Percentiles rank a stretch among this genome's conserved stretches.
Evolutionary conservation across 2,113 vertebrate genomes (phyloP).

Genomic region (Forbesichthys papilliferus): DNA sequence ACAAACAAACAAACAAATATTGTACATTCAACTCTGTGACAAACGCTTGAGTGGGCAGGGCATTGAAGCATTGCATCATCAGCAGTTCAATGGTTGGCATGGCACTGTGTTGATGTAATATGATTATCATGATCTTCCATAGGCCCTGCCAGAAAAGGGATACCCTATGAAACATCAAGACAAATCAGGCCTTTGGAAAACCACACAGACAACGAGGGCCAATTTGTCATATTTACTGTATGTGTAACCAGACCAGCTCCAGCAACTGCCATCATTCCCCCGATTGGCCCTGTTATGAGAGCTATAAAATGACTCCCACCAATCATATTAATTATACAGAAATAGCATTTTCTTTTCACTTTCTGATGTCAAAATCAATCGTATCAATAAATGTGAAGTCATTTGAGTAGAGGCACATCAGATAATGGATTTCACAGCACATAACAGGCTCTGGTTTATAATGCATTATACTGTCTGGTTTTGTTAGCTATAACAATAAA

Average conservation of each 20-base stretch:
- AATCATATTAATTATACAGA: conserved; percentile 37
- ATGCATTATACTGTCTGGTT: too few relatives aligned
- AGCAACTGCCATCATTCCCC: conserved; percentile 38
- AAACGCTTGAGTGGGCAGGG: conserved; percentile 50
- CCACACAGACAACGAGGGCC: conserved; percentile 41
- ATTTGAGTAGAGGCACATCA: conserved; percentile 29
- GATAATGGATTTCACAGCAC: conserved; percentile 7
- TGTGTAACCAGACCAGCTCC: conserved; percentile 45
- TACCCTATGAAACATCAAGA: conserved; percentile 69
- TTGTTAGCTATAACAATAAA: too few relatives aligned
- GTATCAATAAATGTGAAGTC: conserved; percentile 43
- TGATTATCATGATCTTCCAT: conserved; percentile 71
- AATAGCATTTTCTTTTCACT: conserved; percentile 35
- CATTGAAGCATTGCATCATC: conserved; percentile 61
- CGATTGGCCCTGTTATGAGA: conserved; percentile 47
- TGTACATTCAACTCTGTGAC: conserved; percentile 44
- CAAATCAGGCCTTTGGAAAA: conserved; percentile 59
- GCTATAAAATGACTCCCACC: conserved; percentile 30
- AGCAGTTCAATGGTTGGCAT: conserved; percentile 60
- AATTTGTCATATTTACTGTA: conserved; percentile 62
- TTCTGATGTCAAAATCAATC: conserved; percentile 36
- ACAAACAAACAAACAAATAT: conserved; percentile 24
- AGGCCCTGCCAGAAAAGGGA: conserved; percentile 62
- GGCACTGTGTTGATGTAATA: conserved; percentile 73
- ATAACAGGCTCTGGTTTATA: not conserved